phyloP scores from a whole-genome alignment of 2,113 vertebrate genomes.

The Microtus montanus region DNA sequence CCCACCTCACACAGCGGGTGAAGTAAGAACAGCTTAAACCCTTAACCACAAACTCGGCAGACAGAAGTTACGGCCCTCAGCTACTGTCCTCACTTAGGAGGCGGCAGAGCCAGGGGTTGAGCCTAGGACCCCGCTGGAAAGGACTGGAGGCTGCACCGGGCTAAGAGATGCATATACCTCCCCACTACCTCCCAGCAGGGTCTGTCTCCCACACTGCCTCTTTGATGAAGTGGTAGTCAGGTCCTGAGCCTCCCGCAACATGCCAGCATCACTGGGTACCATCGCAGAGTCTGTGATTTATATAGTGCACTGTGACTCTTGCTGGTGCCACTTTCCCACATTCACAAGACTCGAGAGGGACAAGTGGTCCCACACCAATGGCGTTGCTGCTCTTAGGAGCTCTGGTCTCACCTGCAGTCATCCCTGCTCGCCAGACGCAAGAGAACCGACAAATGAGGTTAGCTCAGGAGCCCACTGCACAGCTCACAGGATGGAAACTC shows the following conservation, averaged over 20 bases:
- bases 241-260: not conserved
- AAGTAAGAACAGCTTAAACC: not conserved
- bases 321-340: constrained; percentile 83
- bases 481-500: constrained; percentile 79
- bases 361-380: constrained; percentile 75
- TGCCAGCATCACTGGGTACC: not conserved
- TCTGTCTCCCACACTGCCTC: not conserved
- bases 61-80: not conserved
- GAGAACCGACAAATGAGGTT: constrained; percentile 86
- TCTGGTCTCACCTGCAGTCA: constrained; percentile 79
- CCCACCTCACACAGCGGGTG: not conserved
- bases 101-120: not conserved
- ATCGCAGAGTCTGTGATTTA: constrained; percentile 74
- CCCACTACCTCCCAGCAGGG: not conserved
- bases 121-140: not conserved
- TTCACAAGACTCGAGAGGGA: constrained; percentile 82
- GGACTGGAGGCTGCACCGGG: not conserved
- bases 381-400: constrained; percentile 69
- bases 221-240: not conserved
- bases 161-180: not conserved
- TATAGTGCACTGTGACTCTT: constrained; percentile 63
- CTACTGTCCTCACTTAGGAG: not conserved
- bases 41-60: not conserved
- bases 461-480: constrained; percentile 78
- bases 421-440: constrained; percentile 70